Conservation (phyloP, 2,888 invertebrate species). For the Phyllotreta striolata region DNA sequence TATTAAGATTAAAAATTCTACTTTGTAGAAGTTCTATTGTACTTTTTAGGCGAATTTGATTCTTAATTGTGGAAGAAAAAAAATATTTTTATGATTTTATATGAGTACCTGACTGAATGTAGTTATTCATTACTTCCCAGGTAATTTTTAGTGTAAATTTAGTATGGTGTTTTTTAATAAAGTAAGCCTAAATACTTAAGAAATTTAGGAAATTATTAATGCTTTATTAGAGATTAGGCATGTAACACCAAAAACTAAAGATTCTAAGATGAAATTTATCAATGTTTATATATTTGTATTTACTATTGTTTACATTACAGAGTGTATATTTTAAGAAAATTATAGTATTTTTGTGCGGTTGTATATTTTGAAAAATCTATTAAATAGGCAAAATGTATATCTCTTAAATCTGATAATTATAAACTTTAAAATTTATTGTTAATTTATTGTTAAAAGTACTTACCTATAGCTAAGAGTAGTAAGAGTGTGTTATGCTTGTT, state of each 20-base stretch:
- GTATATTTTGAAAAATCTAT: not conserved
- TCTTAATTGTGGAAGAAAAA: not conserved
- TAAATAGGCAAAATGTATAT: too few relatives aligned
- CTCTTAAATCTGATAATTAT: too few relatives aligned
- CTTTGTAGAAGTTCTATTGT: constrained; percentile 2
- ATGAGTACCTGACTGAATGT: constrained; percentile 19
- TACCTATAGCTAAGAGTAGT: too few relatives aligned
- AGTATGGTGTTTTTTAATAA: not conserved
- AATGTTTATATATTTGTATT: constrained; percentile 18
- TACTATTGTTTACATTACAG: constrained; percentile 20
- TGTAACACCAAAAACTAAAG: not conserved
- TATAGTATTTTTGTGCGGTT: constrained; percentile 17
- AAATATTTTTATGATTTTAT: not conserved
- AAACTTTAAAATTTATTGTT: too few relatives aligned
- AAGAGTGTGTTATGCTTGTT: too few relatives aligned
- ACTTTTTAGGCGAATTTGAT: not conserved
- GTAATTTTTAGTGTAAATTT: not conserved
- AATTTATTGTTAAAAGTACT: too few relatives aligned
- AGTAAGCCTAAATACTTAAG: not conserved
- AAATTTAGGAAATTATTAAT: constrained; percentile 12
- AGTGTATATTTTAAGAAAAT: constrained; percentile 4
- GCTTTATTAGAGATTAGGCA: constrained; percentile 3
- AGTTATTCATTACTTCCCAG: not conserved
- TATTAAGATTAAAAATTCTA: too few relatives aligned
- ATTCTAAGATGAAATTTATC: constrained; percentile 16